Base-by-base conservation (phyloP, 2,888 invertebrate species). In the Agriopis marginaria region DNA sequence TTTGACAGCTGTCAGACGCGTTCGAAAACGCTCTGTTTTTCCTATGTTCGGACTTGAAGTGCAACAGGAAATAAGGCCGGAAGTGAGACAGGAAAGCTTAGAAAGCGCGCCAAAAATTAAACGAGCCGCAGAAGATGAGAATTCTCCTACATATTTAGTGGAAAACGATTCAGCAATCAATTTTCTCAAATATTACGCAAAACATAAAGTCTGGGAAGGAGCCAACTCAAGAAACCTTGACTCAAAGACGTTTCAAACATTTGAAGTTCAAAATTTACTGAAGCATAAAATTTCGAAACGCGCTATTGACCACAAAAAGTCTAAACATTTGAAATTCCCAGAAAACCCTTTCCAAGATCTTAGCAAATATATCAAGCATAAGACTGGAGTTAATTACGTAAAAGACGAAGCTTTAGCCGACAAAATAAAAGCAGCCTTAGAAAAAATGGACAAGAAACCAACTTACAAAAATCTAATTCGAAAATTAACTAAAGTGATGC, bases 151-250 rank as follows among this genome's bases (percentile, higher is more conserved):
- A 11, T 49, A 47, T 7, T 23, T 45, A 45, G 3, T 17, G 0
- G 50, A 68, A 44, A 53, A 75, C 0, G 78, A 85, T 23, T 88
- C 89, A 0, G 50, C 88, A 0, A 70, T 81, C 0, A 79, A 86
- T 63, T 69, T 91, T 9, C 74, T 89, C 0, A 86, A 88, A 63
- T 91, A 90, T 70, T 91, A 88, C 72, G 75, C 84, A 0, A 93
- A 93, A 78, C 83, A 90, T 65, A 91, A 92, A 77, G 74, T 84
- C 0, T 93, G 91, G 92, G 79, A 79, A 7, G 79, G 79, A 12
- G 81, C 86, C 0, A 89, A 90, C 47, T 75, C 78, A 0, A 63
- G 72, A 42, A 63, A 67, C 40, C 77, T 76, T 12, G 56, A 67
- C 17, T 50, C 50, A 1, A 66, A 63, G 39, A 75, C 71, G 44